Percentiles rank a stretch among this genome's conserved stretches.
Conservation (phyloP, 2,797 vertebrate genomes). For the Enteromius trimaculatus region DNA sequence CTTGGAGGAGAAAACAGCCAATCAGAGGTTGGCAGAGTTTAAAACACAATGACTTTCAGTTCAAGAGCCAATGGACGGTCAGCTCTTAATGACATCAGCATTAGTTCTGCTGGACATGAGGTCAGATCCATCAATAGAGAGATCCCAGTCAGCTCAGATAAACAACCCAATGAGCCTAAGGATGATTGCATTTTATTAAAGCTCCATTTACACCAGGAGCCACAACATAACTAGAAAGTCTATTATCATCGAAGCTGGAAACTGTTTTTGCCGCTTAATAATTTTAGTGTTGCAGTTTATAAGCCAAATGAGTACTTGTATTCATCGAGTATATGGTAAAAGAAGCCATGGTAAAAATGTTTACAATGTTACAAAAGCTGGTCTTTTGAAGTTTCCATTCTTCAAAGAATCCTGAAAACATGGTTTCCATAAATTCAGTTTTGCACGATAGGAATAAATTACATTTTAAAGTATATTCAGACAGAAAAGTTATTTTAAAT, state of each 20-base stretch:
- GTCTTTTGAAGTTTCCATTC: neutral
- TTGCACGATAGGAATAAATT: neutral
- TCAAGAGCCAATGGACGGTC: neutral
- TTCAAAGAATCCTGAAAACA: neutral
- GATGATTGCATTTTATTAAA: neutral
- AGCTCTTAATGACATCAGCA: neutral
- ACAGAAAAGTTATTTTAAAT: neutral
- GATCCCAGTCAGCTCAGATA: neutral
- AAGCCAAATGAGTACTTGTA: neutral
- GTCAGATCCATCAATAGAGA: neutral
- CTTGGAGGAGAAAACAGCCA: conserved; percentile 45
- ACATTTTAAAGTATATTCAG: neutral
- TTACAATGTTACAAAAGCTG: neutral
- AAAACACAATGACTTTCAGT: neutral
- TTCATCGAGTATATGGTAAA: too few relatives aligned
- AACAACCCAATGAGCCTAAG: neutral
- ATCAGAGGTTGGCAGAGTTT: neutral
- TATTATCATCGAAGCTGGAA: neutral
- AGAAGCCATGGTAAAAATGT: too few relatives aligned
- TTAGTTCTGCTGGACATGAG: conserved; percentile 12
- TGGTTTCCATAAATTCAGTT: neutral
- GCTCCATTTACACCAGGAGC: neutral
- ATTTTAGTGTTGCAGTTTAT: neutral
- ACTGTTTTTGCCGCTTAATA: neutral
- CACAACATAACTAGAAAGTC: neutral